Conservation (phyloP, 1,140 invertebrate genomes). For the Drosophila baimaii region DNA sequence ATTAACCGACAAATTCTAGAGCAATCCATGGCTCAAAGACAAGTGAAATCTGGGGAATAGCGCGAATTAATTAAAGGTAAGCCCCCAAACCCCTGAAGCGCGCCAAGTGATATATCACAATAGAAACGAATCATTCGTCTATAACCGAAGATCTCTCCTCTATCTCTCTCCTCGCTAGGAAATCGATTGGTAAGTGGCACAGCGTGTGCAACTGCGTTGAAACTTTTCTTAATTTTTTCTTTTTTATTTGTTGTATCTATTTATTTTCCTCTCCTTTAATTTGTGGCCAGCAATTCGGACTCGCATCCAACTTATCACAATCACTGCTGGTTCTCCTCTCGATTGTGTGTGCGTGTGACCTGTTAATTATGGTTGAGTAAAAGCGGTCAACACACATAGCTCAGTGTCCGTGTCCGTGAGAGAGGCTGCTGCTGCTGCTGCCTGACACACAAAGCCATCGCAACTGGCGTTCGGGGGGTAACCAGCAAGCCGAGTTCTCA, state of each 20-base stretch:
- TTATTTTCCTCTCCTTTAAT: slow-evolving; percentile 13
- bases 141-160: slow-evolving; percentile 36
- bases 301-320: slow-evolving; percentile 35
- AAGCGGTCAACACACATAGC: slow-evolving; percentile 51
- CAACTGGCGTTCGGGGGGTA: slow-evolving; percentile 16
- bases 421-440: slow-evolving; percentile 12
- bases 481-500: slow-evolving; percentile 17
- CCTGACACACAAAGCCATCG: slow-evolving; percentile 50
- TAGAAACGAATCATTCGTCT: slow-evolving; percentile 47
- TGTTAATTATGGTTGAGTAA: slow-evolving; percentile 73
- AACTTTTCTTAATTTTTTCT: slow-evolving; percentile 22
- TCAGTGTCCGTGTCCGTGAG: not conserved
- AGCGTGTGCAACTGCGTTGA: slow-evolving; percentile 37
- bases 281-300: slow-evolving; percentile 15
- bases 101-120: slow-evolving; percentile 37
- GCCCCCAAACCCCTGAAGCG: slow-evolving; percentile 8
- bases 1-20: slow-evolving; percentile 78
- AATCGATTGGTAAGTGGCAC: slow-evolving; percentile 76
- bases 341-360: slow-evolving; percentile 67
- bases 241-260: slow-evolving; percentile 2
- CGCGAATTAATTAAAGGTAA: slow-evolving; percentile 66
- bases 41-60: slow-evolving; percentile 74
- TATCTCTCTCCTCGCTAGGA: no score
- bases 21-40: slow-evolving; percentile 72
- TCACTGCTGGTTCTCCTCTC: slow-evolving; percentile 1